Base-by-base conservation (phyloP, 2,888 invertebrate species). In the Morinoia aosen region DNA sequence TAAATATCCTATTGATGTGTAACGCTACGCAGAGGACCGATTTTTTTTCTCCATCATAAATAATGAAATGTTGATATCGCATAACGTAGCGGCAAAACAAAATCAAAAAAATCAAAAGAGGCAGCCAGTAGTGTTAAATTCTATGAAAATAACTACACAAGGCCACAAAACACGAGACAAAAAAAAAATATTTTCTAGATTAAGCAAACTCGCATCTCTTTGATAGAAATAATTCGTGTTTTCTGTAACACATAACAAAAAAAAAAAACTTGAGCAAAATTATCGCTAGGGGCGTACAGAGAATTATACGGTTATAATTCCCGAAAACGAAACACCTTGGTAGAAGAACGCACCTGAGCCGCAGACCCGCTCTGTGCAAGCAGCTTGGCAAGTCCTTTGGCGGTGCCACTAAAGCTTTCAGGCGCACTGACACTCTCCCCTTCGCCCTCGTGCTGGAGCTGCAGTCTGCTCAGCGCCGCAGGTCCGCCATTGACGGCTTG, bases 361-460 rank as follows among this genome's bases (percentile, higher is more conserved):
- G 33, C 56, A 40, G 90, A 40, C 14, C 93, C 93, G 58, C 93
- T 57, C 57, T 93, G 93, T 48, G 93, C 93, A 8, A 57, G n/a
- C 40, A 95, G 64, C 95, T 64, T 95, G 61, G 64, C 64, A 25
- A 95, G 64, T 39, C 95, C 95, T 48, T 58, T 58, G 95, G 95
- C 33, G 14, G 95, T 95, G 95, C 61, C 95, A 48, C 61, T 64
- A 64, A 95, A 64, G 64, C 61, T 95, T 14, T 95, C 95, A 58
- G 40, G 61, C 5, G n/a, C 61, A 0, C 58, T 58, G 64, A 33
- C 57, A 57, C n/a, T 39, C 57, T 61, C 95, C 39, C 64, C 64
- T 48, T 93, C 93, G 39, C 57, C 57, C 57, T 93, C 93, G 1
- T 57, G 93, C 93, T 93, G 93, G 61, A 95, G 95, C 40, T 93